A percentile compares a stretch with the other conserved stretches of the same genome.
Conservation (phyloP, 2,113 vertebrate genomes). For the Lathamus discolor region DNA sequence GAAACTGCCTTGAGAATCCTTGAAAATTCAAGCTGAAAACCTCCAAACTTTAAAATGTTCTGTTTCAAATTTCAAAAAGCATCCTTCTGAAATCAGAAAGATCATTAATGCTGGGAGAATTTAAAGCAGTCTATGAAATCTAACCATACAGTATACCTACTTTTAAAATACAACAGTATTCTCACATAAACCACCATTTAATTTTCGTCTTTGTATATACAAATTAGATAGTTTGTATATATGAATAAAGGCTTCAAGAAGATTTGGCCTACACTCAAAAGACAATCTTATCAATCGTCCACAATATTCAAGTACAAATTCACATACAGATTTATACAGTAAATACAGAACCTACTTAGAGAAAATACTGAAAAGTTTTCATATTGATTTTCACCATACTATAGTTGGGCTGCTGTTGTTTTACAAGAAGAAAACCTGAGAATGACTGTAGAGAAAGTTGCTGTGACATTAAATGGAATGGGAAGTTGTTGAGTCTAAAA, state of each 20-base stretch:
- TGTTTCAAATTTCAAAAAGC: background rate
- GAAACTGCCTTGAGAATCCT: background rate
- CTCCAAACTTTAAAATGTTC: background rate
- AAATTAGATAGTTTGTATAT: background rate
- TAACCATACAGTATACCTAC: background rate
- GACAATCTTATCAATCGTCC: background rate
- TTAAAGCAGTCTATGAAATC: background rate
- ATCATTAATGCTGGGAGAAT: background rate
- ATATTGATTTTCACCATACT: background rate
- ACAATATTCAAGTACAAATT: background rate
- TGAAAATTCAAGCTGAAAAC: background rate
- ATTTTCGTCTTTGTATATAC: background rate
- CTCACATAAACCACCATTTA: background rate
- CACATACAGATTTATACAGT: background rate
- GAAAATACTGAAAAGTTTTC: background rate
- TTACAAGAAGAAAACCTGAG: constrained; percentile 26
- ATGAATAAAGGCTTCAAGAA: background rate
- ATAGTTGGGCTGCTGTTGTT: background rate
- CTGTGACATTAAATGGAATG: constrained; percentile 9
- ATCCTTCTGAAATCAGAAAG: background rate
- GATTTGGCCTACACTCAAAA: background rate
- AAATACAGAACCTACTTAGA: background rate
- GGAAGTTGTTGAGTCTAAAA: background rate
- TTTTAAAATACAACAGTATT: background rate
- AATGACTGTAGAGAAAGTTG: background rate